phyloP scores from a whole-genome alignment of 2,888 invertebrate species.

The Alviniconcha strummeri region DNA sequence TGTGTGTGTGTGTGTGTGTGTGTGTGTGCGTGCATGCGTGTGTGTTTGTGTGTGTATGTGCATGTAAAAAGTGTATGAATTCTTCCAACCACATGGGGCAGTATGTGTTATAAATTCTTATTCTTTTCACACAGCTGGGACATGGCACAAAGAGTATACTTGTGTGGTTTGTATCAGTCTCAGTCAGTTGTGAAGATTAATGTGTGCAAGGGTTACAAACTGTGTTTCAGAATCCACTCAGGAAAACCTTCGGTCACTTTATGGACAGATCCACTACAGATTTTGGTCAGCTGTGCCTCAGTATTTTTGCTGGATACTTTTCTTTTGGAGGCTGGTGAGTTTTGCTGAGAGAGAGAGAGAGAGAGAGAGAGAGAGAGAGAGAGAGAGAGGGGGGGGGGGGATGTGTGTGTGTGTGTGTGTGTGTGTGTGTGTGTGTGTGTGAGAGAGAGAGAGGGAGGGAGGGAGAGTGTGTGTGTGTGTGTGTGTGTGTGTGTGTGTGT shows the following conservation, averaged over 20 bases:
- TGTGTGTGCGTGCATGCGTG: no score
- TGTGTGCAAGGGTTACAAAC: no score
- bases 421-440: background rate
- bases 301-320: conserved; percentile 58
- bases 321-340: conserved; percentile 75
- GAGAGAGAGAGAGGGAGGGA: no score
- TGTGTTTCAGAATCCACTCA: conserved; percentile 35
- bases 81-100: background rate
- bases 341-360: background rate
- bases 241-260: conserved; percentile 41
- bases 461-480: background rate
- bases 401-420: no score
- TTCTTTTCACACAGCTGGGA: no score
- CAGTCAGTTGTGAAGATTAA: no score
- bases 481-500: no score
- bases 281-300: conserved; percentile 49
- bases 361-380: background rate
- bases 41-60: no score
- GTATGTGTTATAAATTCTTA: background rate
- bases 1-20: background rate
- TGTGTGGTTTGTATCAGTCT: no score
- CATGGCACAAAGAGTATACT: no score
- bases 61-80: conserved; percentile 7
- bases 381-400: background rate
- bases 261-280: conserved; percentile 83